Conservation (phyloP, 2,888 invertebrate genomes). For the Thymelicus acteon region DNA sequence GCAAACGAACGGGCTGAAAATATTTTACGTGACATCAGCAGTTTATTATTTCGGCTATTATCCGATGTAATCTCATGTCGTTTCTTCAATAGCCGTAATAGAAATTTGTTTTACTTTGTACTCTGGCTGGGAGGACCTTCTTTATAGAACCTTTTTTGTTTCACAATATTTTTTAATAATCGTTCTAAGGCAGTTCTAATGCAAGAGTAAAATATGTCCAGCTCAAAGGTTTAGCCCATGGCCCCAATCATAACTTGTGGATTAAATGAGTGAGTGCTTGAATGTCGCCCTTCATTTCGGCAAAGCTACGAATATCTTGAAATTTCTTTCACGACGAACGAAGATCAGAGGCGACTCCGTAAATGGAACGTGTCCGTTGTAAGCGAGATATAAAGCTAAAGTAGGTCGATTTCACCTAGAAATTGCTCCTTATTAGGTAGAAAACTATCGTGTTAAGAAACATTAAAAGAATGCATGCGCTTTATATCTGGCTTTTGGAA, state of each 20-base stretch:
- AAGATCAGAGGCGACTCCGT: constrained; percentile 80
- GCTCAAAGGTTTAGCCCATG: constrained; percentile 45
- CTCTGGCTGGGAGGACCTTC: constrained; percentile 36
- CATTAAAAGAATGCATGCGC: constrained; percentile 81
- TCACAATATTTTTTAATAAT: background rate
- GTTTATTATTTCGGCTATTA: constrained; percentile 6
- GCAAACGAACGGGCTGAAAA: constrained; percentile 2
- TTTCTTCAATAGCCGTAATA: background rate
- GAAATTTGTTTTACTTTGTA: constrained; percentile 20
- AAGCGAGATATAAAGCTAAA: constrained; percentile 82
- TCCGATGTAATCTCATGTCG: background rate
- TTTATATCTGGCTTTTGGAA: constrained; percentile 83
- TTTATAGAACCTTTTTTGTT: constrained; percentile 4
- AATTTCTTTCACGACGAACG: constrained; percentile 49
- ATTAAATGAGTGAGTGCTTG: constrained; percentile 51
- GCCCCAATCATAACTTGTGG: constrained; percentile 53
- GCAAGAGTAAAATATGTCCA: constrained; percentile 19
- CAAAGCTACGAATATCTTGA: constrained; percentile 41
- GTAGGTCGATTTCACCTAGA: constrained; percentile 49
- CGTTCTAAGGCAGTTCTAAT: constrained; percentile 18
- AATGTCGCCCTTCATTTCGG: constrained; percentile 65
- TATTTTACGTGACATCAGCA: constrained; percentile 21
- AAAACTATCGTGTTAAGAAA: constrained; percentile 63
- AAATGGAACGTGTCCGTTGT: constrained; percentile 70
- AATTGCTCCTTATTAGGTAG: constrained; percentile 52